A percentile compares a stretch with the other conserved stretches of the same genome.
phyloP scores from a whole-genome alignment of 2,888 invertebrate species.

The Brachycybe producta region DNA sequence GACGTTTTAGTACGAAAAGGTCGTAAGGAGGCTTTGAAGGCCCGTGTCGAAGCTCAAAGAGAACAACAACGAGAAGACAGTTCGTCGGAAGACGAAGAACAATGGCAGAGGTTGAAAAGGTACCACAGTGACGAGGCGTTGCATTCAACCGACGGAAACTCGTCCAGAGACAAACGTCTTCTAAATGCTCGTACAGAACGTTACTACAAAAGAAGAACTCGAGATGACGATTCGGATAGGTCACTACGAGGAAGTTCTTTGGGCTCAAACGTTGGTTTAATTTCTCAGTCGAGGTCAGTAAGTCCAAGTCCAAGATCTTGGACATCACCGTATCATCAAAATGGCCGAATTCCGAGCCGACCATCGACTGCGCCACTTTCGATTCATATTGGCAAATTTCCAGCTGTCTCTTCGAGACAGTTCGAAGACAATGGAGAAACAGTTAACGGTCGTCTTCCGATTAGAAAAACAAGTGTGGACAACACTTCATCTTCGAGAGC shows the following conservation, averaged over 20 bases:
- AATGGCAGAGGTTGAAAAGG: slow-evolving; percentile 24
- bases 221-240: slow-evolving; percentile 7
- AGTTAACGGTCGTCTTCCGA: slow-evolving; percentile 6
- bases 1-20: slow-evolving; percentile 22
- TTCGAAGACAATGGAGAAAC: neutral
- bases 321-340: no score
- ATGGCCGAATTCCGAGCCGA: no score
- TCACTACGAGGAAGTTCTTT: no score
- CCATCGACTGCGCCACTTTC: neutral
- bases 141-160: slow-evolving; percentile 2
- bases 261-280: no score
- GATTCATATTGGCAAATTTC: neutral
- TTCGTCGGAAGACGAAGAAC: slow-evolving; percentile 30
- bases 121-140: slow-evolving; percentile 18
- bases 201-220: slow-evolving; percentile 37
- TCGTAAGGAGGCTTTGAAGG: slow-evolving; percentile 23
- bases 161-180: slow-evolving; percentile 31
- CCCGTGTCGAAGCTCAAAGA: slow-evolving; percentile 24
- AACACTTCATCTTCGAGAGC: slow-evolving; percentile 17
- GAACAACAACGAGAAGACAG: slow-evolving; percentile 16
- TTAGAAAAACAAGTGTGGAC: slow-evolving; percentile 8
- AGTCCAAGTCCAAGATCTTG: no score
- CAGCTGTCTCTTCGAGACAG: neutral
- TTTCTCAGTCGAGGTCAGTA: no score
- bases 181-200: slow-evolving; percentile 65